Base-by-base conservation (phyloP, 37 sponge, comb jelly and placozoan genomes). In the Ianthella basta region DNA sequence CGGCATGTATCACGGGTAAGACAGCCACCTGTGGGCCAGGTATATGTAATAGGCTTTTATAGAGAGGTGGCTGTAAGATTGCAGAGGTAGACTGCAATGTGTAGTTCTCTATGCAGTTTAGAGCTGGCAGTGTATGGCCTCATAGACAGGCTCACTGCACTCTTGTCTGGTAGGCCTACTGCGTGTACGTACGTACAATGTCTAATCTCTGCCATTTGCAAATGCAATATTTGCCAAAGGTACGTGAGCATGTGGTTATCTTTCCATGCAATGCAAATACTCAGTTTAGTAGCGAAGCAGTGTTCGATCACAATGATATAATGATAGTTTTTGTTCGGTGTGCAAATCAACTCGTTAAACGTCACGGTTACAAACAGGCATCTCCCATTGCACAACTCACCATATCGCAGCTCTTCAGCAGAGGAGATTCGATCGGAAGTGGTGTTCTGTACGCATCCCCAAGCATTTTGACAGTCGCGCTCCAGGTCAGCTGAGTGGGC, bases 361-460 rank as follows among this genome's bases (percentile, higher is more conserved):
- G n/a, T n/a, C n/a, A n/a, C n/a, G n/a, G n/a, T n/a, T n/a, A n/a
- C n/a, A n/a, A n/a, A n/a, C n/a, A n/a, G n/a, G n/a, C n/a, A n/a
- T n/a, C n/a, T n/a, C n/a, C n/a, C n/a, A n/a, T 8, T 44, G 50
- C 1, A 41, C 0, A 32, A 12, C 79, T 54, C 82, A 90, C 90
- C 90, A 33, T 90, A 90, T 82, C 66, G 86, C 56, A 90, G 82
- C 61, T 73, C 74, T 44, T 86, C 83, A 53, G 70, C 81, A 4
- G 64, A 77, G 23, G 79, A 37, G 21, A 90, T 67, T 29, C 78
- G 32, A 23, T 72, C 66, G 30, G 30, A 59, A 4, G 74, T 66
- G 50, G 74, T 81, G 0, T 21, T 64, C 79, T 86, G 55, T 0
- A 86, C 79, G 16, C 56, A 37, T 40, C 83, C 27, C 90, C 90